Conservation (phyloP, 2,888 invertebrate genomes). For the Norana najaformis region DNA sequence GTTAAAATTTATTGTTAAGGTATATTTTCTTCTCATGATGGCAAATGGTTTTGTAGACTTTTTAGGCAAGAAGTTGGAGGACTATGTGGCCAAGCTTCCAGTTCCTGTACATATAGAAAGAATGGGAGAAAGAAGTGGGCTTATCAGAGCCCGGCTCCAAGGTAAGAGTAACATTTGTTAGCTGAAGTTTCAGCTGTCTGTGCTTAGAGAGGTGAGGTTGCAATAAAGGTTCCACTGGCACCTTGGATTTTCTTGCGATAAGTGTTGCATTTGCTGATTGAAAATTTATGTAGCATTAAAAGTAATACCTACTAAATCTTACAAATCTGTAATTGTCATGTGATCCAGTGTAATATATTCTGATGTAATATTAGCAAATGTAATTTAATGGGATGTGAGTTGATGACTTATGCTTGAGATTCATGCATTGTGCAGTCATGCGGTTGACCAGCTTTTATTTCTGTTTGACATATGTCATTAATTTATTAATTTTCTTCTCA, state of each 20-base stretch:
- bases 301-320: background rate
- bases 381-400: background rate
- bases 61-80: conserved; percentile 83
- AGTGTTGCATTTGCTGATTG: background rate
- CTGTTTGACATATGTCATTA: background rate
- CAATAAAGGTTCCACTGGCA: background rate
- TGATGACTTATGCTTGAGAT: background rate
- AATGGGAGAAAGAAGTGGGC: conserved; percentile 87
- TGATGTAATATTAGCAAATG: background rate
- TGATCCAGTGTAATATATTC: background rate
- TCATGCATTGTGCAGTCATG: background rate
- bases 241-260: too few relatives aligned
- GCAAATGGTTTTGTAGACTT: conserved; percentile 64
- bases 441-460: background rate
- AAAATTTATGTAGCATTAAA: background rate
- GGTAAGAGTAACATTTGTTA: conserved; percentile 67
- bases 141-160: conserved; percentile 89
- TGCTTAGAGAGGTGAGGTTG: too few relatives aligned
- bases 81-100: conserved; percentile 82
- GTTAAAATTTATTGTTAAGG: background rate
- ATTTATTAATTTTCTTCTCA: background rate
- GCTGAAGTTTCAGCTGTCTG: background rate
- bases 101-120: conserved; percentile 84
- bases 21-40: background rate
- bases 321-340: background rate